A percentile compares a stretch with the other conserved stretches of the same genome.
phyloP scores from a whole-genome alignment of 2,888 invertebrate species.

The Brachyptera putata region DNA sequence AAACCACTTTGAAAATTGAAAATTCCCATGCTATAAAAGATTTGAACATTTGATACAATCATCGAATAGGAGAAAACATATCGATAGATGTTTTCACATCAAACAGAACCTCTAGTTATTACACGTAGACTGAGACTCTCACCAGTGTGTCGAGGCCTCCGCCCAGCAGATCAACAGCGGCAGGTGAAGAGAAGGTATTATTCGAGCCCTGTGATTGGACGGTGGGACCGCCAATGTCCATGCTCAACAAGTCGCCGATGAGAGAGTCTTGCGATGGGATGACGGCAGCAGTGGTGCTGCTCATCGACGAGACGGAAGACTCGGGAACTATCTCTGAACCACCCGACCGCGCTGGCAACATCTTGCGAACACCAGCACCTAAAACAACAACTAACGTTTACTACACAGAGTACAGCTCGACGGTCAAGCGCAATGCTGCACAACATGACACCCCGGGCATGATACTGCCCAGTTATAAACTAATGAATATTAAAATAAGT shows the following conservation, averaged over 20 bases:
- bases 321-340: slow-evolving; percentile 38
- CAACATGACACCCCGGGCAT: neutral
- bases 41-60: too few relatives aligned
- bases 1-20: too few relatives aligned
- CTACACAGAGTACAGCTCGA: too few relatives aligned
- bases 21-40: too few relatives aligned
- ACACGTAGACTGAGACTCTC: too few relatives aligned
- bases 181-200: slow-evolving; percentile 45
- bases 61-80: too few relatives aligned
- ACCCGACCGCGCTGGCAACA: slow-evolving; percentile 63
- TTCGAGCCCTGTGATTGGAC: slow-evolving; percentile 45
- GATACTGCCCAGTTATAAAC: too few relatives aligned
- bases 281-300: slow-evolving; percentile 47
- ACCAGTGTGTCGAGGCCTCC: slow-evolving; percentile 87
- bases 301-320: neutral
- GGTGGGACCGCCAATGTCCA: slow-evolving; percentile 76
- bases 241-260: slow-evolving; percentile 92
- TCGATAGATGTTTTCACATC: too few relatives aligned
- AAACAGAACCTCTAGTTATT: too few relatives aligned
- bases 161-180: slow-evolving; percentile 75
- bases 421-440: neutral
- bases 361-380: slow-evolving; percentile 74
- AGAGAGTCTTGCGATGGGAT: slow-evolving; percentile 83
- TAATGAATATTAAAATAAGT: neutral
- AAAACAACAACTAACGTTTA: too few relatives aligned